Evolutionary conservation across 2,113 vertebrate species (phyloP).

Genomic region (Otolemur garnettii): DNA sequence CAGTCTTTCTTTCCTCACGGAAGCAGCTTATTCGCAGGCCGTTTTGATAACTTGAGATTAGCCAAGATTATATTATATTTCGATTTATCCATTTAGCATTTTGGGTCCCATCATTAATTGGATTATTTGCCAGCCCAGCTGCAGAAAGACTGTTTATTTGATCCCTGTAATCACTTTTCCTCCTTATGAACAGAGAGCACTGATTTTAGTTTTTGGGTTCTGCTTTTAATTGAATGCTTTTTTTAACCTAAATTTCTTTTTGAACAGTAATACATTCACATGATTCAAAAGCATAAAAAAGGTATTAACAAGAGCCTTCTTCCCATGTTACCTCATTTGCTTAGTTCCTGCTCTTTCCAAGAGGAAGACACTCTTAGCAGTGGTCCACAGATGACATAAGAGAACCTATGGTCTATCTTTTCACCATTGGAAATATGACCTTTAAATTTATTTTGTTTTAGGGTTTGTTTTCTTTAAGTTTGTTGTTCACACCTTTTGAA

Average conservation of each 20-base stretch:
- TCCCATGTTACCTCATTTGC: accelerated
- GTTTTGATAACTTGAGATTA: too few species aligned
- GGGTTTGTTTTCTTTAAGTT: background rate
- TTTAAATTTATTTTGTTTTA: background rate
- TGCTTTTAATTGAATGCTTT: background rate
- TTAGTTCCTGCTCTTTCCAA: background rate
- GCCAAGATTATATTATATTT: background rate
- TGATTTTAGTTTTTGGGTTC: background rate
- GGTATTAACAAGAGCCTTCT: accelerated
- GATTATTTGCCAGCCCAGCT: background rate
- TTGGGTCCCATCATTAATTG: background rate
- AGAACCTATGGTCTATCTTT: background rate
- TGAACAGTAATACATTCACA: background rate
- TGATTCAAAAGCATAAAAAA: background rate
- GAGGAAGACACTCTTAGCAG: background rate
- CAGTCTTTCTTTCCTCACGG: background rate
- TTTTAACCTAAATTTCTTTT: background rate
- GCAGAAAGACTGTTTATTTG: background rate
- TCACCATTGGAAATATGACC: background rate
- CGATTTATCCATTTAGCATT: background rate
- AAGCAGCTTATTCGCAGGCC: background rate
- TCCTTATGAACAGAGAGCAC: background rate
- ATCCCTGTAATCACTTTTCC: too few species aligned
- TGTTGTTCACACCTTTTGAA: constrained; percentile 91
- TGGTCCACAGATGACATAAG: background rate